phyloP scores from a whole-genome alignment of 2,888 invertebrate genomes.

The Oscheius myriophilus region DNA sequence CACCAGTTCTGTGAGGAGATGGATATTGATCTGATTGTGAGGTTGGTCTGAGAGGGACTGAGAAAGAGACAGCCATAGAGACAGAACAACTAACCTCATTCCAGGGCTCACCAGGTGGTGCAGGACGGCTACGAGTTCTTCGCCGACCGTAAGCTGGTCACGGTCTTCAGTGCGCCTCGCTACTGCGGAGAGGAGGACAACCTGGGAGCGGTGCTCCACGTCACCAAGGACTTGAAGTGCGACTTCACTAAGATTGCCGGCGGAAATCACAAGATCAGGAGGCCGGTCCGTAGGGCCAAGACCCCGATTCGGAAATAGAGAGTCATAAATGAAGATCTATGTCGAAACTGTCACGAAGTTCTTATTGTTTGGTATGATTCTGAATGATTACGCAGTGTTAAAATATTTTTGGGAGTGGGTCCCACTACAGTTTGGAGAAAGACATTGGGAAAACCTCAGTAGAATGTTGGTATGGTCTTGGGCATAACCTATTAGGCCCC shows the following conservation, averaged over 20 bases:
- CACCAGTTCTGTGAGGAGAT: constrained; percentile 44
- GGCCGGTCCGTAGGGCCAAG: too few relatives aligned
- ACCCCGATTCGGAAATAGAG: too few relatives aligned
- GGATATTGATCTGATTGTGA: constrained; percentile 49
- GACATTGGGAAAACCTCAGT: too few relatives aligned
- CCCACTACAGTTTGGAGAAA: too few relatives aligned
- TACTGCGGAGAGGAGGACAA: constrained; percentile 58
- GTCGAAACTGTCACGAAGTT: too few relatives aligned
- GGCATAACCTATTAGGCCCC: too few relatives aligned
- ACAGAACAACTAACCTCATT: constrained; percentile 9
- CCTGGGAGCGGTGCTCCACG: constrained; percentile 49
- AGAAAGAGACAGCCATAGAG: neutral
- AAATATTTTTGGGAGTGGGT: too few relatives aligned
- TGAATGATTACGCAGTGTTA: too few relatives aligned
- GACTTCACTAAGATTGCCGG: constrained; percentile 5
- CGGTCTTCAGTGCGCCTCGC: constrained; percentile 44
- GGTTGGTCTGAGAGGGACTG: constrained; percentile 2
- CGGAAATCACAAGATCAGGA: neutral
- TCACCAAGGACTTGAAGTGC: constrained; percentile 23
- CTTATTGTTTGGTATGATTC: too few relatives aligned
- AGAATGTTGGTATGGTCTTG: too few relatives aligned
- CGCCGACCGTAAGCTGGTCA: constrained; percentile 38
- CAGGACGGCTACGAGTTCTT: constrained; percentile 50
- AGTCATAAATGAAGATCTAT: too few relatives aligned
- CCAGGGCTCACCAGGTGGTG: constrained; percentile 42